Conservation (phyloP, 2,888 invertebrate genomes). For the Erebia aethiops region DNA sequence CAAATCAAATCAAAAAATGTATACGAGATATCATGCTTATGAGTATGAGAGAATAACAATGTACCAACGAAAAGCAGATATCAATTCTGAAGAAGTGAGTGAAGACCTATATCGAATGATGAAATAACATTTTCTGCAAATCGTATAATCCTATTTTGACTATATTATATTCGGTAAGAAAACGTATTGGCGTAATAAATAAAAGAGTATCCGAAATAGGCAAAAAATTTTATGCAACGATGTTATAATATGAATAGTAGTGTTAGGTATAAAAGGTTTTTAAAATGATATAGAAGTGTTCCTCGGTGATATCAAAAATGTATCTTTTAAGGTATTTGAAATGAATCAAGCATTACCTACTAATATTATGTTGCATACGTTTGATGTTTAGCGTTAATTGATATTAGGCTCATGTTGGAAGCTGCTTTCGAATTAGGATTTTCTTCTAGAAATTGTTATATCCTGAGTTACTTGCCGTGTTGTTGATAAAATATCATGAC, state of each 20-base stretch:
- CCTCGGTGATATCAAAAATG: not conserved
- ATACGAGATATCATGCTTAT: not conserved
- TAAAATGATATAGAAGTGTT: not conserved
- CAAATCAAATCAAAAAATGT: not conserved
- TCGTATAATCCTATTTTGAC: not conserved
- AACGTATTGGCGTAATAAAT: constrained; percentile 8
- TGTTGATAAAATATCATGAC: too few species aligned
- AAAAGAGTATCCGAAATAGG: not conserved
- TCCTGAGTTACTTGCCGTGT: too few species aligned
- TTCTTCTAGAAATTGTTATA: too few species aligned
- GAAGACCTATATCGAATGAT: not conserved
- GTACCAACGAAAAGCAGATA: not conserved
- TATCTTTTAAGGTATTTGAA: too few species aligned
- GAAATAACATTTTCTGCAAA: not conserved
- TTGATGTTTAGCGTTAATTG: too few species aligned
- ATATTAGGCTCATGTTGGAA: not conserved
- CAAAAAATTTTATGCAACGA: not conserved
- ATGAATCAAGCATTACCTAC: too few species aligned
- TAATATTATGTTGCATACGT: not conserved
- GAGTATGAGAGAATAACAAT: not conserved
- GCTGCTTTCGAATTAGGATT: too few species aligned
- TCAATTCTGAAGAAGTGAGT: not conserved
- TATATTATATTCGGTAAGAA: not conserved
- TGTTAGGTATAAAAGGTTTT: constrained; percentile 6
- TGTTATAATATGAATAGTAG: not conserved